A percentile compares a stretch with the other conserved stretches of the same genome.
phyloP scores from a whole-genome alignment of 2,113 vertebrate species.

The Sphyrna mokarran region DNA sequence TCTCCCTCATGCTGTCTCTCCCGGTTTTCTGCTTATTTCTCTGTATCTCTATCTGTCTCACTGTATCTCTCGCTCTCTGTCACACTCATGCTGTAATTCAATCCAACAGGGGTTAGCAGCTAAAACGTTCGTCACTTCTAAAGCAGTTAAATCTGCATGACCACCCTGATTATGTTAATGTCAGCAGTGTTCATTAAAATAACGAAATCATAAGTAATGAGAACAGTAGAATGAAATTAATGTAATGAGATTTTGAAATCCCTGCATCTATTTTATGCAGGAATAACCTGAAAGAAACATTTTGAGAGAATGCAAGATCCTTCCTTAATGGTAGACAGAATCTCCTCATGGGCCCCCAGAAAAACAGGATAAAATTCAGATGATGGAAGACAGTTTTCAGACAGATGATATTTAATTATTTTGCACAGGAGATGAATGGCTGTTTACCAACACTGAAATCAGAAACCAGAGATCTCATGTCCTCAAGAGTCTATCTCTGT shows the following conservation, averaged over 20 bases:
- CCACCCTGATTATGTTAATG: constrained; percentile 16
- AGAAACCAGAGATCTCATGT: background rate
- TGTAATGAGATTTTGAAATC: constrained; percentile 7
- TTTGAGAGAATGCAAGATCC: background rate
- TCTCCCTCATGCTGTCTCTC: constrained; percentile 38
- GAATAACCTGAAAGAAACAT: background rate
- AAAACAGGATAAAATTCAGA: background rate
- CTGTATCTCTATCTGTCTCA: background rate
- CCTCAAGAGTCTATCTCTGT: background rate
- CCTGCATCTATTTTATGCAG: background rate
- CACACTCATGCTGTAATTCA: background rate
- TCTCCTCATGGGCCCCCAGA: too few species aligned
- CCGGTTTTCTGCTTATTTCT: background rate
- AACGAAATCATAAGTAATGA: constrained; percentile 5
- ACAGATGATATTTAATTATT: background rate
- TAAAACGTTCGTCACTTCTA: background rate
- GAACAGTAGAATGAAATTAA: constrained; percentile 19
- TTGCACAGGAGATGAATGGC: background rate
- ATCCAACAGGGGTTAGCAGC: background rate
- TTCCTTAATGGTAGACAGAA: background rate
- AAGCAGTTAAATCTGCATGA: constrained; percentile 28
- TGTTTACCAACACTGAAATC: background rate
- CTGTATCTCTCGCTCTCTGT: background rate
- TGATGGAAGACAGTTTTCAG: background rate
- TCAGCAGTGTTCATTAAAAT: background rate